A percentile compares a stretch with the other conserved stretches of the same genome.
These are phyloP conservation scores for Pararge aegeria DNA, from an alignment of 1,140 invertebrate genomes.

Conservation along the genomic window DNA sequence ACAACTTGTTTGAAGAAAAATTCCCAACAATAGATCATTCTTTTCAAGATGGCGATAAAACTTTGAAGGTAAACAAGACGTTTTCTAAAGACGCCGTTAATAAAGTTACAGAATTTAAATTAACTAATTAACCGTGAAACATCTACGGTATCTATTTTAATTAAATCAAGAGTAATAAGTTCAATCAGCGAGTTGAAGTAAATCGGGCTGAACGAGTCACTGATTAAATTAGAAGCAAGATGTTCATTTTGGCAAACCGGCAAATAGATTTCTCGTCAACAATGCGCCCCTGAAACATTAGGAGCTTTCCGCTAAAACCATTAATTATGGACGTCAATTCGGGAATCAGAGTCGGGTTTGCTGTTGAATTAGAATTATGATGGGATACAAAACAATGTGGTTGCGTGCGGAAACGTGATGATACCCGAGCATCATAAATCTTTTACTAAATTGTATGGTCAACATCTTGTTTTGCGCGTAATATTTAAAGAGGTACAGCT, in stretches of 20 bases:
- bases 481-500: neutral
- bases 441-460: constrained; percentile 11
- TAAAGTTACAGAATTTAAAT: neutral
- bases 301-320: constrained; percentile 37
- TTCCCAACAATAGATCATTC: constrained; percentile 6
- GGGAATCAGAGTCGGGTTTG: constrained; percentile 41
- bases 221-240: constrained; percentile 53
- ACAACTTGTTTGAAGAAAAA: constrained; percentile 10
- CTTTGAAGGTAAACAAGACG: constrained; percentile 1
- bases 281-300: constrained; percentile 35
- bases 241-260: constrained; percentile 33
- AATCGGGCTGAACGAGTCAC: constrained; percentile 32
- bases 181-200: constrained; percentile 26
- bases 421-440: constrained; percentile 25
- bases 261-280: constrained; percentile 40
- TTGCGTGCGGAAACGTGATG: constrained; percentile 34
- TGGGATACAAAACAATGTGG: constrained; percentile 44
- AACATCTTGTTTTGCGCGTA: neutral
- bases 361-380: constrained; percentile 52
- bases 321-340: constrained; percentile 58
- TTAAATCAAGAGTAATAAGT: constrained; percentile 24
- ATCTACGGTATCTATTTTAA: constrained; percentile 6
- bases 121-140: neutral
- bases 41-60: neutral
- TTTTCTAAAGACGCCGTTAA: neutral